Evolutionary conservation across 2,113 vertebrate species (phyloP).

Genomic region (Anoplopoma fimbria): DNA sequence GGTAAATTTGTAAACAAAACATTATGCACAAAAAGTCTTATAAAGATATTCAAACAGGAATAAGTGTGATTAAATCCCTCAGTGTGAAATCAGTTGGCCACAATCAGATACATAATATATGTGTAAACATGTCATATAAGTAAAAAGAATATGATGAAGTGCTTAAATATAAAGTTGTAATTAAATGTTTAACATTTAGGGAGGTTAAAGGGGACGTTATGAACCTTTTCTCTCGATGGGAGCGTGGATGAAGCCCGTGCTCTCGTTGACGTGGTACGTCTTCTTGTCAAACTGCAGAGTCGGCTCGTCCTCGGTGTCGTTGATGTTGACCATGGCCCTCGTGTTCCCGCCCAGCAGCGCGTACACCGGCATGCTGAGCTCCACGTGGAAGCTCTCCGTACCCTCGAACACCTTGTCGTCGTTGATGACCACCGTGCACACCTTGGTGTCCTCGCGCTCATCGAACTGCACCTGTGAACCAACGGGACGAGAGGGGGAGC

Average conservation of each 20-base stretch:
- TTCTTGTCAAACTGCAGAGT: conserved; percentile 93
- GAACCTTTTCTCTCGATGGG: conserved; percentile 92
- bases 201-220: conserved; percentile 62
- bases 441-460: conserved; percentile 93
- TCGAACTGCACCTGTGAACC: conserved; percentile 94
- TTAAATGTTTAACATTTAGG: too few species aligned
- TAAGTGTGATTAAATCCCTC: neutral
- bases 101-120: neutral
- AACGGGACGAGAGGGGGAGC: neutral
- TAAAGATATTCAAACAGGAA: too few species aligned
- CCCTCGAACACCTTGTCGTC: conserved; percentile 92
- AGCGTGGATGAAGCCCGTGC: conserved; percentile 85
- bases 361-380: conserved; percentile 95
- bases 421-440: conserved; percentile 91
- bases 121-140: neutral
- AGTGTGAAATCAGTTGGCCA: neutral
- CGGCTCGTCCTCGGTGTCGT: conserved; percentile 92
- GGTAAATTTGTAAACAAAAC: too few species aligned
- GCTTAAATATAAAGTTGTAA: too few species aligned
- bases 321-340: conserved; percentile 86
- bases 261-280: conserved; percentile 90
- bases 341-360: conserved; percentile 90
- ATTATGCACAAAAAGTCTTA: too few species aligned
- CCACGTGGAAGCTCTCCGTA: conserved; percentile 89
- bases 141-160: neutral